phyloP scores from a whole-genome alignment of 1,140 invertebrate species.

The Meloidogyne exigua region DNA sequence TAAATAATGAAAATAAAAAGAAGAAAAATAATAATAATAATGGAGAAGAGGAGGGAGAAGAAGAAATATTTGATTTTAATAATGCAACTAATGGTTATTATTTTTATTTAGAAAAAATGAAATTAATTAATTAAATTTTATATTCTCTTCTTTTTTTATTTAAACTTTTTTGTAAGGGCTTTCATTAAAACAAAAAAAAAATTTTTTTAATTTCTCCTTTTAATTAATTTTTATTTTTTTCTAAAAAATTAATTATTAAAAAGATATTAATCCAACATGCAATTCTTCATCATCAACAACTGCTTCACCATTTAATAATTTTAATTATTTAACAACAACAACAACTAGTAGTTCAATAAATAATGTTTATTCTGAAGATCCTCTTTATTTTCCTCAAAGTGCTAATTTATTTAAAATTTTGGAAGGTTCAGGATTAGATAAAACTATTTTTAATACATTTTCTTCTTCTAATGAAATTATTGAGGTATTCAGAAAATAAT shows the following conservation, averaged over 20 bases:
- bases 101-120: no score
- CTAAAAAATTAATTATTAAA: no score
- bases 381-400: constrained; percentile 34
- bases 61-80: background rate
- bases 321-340: no score
- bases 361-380: constrained; percentile 19
- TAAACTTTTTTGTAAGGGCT: no score
- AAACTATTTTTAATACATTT: constrained; percentile 38
- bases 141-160: no score
- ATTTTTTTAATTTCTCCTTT: no score
- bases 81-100: background rate
- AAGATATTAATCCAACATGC: background rate
- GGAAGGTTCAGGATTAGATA: constrained; percentile 51
- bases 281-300: background rate
- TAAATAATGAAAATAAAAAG: background rate
- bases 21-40: background rate
- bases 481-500: constrained; percentile 10
- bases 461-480: constrained; percentile 37
- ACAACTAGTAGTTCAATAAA: no score
- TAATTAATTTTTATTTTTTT: no score
- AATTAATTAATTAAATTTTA: no score
- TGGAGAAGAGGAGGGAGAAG: background rate
- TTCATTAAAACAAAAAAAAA: no score
- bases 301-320: background rate
- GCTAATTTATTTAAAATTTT: constrained; percentile 31